Base-by-base conservation (phyloP, 2,113 vertebrate species). In the Megalops atlanticus region DNA sequence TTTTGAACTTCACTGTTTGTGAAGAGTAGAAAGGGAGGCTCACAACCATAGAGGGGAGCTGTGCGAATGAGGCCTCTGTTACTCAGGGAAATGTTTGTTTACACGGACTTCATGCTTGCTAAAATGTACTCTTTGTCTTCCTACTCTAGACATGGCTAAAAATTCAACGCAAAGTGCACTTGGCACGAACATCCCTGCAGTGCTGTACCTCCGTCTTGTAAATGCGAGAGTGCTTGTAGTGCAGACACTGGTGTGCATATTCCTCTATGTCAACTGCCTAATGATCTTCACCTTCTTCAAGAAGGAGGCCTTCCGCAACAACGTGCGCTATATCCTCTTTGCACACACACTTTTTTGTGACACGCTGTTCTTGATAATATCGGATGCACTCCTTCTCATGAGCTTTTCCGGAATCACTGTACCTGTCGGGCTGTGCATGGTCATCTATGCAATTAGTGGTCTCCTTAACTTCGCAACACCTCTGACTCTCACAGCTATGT, bases 311-410 rank as follows among this genome's bases (percentile, higher is more conserved):
- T 89, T 91, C 70, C 82, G 82, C n/a, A 88, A 74, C 16, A 81
- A 75, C 21, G 84, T 84, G 71, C 88, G 91, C 2, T 91, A 92
- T 73, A 64, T 93, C 1, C 78, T 92, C 14, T 92, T 91, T 73
- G 85, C 85, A 31, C 36, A 54, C 21, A 87, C 84, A 21, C 36
- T 91, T 5, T 1, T 90, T 24, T 84, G 81, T 72, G 91, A 92
- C 74, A 76, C 80, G 1, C 0, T 88, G 0, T 72, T 74, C 27
- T 83, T 92, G 24, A 0, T 87, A 0, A 0, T 88, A 1, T 10
- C 83, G 2, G 21, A 91, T 15, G 36, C 39, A 24, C 47, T 52
- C n/a, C 36, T 58, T n/a, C n/a, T 77, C 16, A 52, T 38, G 18
- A 24, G 3, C 24, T 45, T 82, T 3, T 33, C 47, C 24, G 41